Base-by-base conservation (phyloP, 2,888 invertebrate genomes). In the Meganola albula region DNA sequence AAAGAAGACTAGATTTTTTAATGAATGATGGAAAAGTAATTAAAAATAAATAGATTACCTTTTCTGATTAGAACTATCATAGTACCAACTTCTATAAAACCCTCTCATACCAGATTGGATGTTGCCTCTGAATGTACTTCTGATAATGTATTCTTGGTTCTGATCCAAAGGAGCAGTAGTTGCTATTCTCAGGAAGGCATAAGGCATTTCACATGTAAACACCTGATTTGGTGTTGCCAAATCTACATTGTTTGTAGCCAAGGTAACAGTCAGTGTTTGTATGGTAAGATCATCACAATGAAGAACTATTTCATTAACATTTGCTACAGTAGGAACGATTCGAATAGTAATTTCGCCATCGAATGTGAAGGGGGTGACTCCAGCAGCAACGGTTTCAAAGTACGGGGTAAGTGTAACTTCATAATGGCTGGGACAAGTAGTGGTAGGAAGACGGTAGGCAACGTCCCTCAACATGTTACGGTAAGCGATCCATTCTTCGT, bases 51-150 rank as follows among this genome's bases (percentile, higher is more conserved):
- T 11, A 8, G 11, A 10, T 18, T 43, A 75, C 80, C 76, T 77
- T 42, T 85, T 89, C 45, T 5, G 5, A 1, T 89, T 82, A 40
- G 88, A 88, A 31, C 77, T 83, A 41, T 89, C 88, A 24, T 73
- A 75, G 67, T 94, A 94, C 47, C 91, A 92, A 73, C 93, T 93
- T 47, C 92, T 88, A 65, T 94, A 95, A 66, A 95, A 94, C 11
- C 95, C 95, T 71, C 91, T 89, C 66, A 95, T 87, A 40, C 88
- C 87, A 41, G 90, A 90, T 69, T 91, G 91, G 18, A 96, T 75
- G 29, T 87, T 80, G 0, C 94, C 95, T 12, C 72, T 76, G 58
- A 90, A 96, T 22, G 83, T 85, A 29, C 93, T 89, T 35, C 72
- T 75, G 20, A 95, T 72, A 20, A 83, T 67, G 63, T 94, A 95